A percentile compares a stretch with the other conserved stretches of the same genome.
Evolutionary conservation across 2,888 invertebrate species (phyloP).

Genomic region (Calliscelio sp.): DNA sequence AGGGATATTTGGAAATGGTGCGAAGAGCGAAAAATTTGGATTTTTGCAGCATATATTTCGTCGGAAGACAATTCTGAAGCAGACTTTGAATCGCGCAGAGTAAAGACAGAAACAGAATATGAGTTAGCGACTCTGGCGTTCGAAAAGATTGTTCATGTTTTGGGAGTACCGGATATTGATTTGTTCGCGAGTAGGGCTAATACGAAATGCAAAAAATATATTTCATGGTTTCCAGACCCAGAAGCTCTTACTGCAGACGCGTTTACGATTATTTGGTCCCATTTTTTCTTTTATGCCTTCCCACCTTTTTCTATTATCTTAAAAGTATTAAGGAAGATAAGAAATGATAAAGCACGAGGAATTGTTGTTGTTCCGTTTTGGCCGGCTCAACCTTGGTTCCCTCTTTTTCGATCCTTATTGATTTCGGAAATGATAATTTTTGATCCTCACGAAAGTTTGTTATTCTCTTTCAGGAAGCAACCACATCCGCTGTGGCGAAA

Average conservation of each 20-base stretch:
- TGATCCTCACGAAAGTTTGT: slow-evolving; percentile 6
- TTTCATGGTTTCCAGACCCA: background rate
- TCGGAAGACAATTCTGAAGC: no score
- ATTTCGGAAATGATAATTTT: background rate
- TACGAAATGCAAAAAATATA: no score
- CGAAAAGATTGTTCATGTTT: no score
- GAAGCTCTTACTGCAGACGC: background rate
- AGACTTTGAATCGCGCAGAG: no score
- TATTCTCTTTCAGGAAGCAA: slow-evolving; percentile 26
- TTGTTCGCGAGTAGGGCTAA: background rate
- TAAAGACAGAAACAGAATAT: no score
- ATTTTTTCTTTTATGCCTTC: slow-evolving; percentile 7
- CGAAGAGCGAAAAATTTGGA: no score
- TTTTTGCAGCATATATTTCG: no score
- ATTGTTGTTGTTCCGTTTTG: slow-evolving; percentile 26
- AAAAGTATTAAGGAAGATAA: background rate
- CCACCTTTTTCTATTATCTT: slow-evolving; percentile 40
- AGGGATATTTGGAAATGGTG: no score
- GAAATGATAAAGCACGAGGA: slow-evolving; percentile 5
- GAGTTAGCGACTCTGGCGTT: no score
- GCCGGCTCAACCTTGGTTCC: slow-evolving; percentile 38
- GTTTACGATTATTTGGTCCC: slow-evolving; percentile 25
- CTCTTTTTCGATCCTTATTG: background rate
- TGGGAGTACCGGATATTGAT: no score
- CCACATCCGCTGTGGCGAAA: slow-evolving; percentile 23